Conservation (phyloP, 2,113 vertebrate genomes). For the Cyphomyrus plagiostoma region DNA sequence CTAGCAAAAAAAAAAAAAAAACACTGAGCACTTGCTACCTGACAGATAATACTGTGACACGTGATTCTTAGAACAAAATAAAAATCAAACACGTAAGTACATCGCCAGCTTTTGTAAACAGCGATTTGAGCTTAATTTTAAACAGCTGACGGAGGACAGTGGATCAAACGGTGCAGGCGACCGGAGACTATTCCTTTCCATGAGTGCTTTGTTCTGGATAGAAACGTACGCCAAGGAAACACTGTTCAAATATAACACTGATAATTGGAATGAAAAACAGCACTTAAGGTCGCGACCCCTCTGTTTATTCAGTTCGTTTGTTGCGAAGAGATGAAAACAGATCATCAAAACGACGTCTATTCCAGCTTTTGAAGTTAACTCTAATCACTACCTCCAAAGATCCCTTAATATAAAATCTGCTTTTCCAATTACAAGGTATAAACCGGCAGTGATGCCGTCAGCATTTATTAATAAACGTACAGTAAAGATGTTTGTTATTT, state of each 20-base stretch:
- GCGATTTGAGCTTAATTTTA: constrained; percentile 57
- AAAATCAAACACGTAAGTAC: constrained; percentile 47
- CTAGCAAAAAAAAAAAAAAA: constrained; percentile 28
- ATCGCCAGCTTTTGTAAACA: constrained; percentile 64
- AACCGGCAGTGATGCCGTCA: neutral
- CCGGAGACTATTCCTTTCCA: constrained; percentile 5
- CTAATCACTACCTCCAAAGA: neutral
- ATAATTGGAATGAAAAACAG: constrained; percentile 56
- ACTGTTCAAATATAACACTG: constrained; percentile 39
- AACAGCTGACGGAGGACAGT: constrained; percentile 54
- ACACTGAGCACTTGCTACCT: constrained; percentile 40
- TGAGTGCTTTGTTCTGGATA: constrained; percentile 42
- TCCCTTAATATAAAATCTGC: neutral
- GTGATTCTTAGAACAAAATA: constrained; percentile 36
- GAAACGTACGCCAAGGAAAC: constrained; percentile 42
- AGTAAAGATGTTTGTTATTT: constrained; percentile 2
- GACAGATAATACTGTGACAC: constrained; percentile 57
- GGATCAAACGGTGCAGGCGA: constrained; percentile 39
- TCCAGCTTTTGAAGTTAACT: neutral
- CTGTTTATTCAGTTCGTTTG: constrained; percentile 25
- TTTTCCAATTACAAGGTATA: neutral
- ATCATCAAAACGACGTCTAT: neutral
- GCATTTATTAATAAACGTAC: neutral
- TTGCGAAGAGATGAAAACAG: constrained; percentile 8
- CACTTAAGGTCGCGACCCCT: constrained; percentile 52